Percentiles rank a stretch among this genome's conserved stretches.
Conservation (phyloP, 2,113 vertebrate genomes). For the Centropristis striata region DNA sequence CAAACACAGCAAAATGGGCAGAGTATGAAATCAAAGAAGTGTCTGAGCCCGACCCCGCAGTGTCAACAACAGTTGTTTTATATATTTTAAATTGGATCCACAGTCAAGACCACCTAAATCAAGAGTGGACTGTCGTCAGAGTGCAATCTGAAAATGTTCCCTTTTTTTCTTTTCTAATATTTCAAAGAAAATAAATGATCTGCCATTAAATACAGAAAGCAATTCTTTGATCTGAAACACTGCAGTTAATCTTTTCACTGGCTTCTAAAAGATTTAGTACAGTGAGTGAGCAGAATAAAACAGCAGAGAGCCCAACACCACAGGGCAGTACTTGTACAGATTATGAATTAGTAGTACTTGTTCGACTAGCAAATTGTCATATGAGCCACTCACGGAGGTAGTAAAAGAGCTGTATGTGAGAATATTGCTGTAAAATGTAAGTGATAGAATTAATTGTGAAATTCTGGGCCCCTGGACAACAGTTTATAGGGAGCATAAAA, state of each 20-base stretch:
- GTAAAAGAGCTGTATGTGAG: constrained; percentile 20
- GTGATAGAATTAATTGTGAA: neutral
- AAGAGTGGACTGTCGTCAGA: constrained; percentile 10
- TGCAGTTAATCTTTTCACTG: constrained; percentile 51
- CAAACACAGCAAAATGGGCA: constrained; percentile 37
- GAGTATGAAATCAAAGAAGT: constrained; percentile 13
- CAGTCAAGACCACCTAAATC: constrained; percentile 7
- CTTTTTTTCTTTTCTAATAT: constrained; percentile 14
- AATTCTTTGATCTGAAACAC: constrained; percentile 61
- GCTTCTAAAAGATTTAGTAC: constrained; percentile 39
- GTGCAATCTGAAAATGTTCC: constrained; percentile 11
- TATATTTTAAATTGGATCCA: constrained; percentile 16
- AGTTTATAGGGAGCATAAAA: neutral
- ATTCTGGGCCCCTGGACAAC: constrained; percentile 3
- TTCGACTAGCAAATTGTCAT: constrained; percentile 36
- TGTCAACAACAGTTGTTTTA: constrained; percentile 4
- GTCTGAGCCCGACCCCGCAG: neutral
- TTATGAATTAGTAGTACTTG: constrained; percentile 55
- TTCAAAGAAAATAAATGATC: constrained; percentile 50
- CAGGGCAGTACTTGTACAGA: constrained; percentile 41
- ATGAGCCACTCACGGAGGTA: constrained; percentile 17
- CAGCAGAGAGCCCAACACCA: constrained; percentile 20
- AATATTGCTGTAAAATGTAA: constrained; percentile 5
- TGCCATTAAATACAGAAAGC: constrained; percentile 37
- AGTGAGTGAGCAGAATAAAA: constrained; percentile 45